Conservation (phyloP, 2,797 vertebrate species). For the Anableps anableps region DNA sequence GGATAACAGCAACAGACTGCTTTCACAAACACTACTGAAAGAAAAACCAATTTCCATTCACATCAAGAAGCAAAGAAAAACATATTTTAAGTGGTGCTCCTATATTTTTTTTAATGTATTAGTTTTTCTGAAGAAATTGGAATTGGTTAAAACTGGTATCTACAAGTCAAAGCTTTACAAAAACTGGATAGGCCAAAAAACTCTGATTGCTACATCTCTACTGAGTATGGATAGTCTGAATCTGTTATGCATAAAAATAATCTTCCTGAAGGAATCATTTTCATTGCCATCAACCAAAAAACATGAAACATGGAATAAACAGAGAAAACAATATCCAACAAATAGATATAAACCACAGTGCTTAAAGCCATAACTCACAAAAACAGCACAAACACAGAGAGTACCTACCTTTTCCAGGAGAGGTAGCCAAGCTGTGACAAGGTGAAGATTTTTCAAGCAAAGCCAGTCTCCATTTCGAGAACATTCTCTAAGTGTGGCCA, state of each 20-base stretch:
- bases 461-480: conserved; percentile 92
- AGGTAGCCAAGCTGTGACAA: conserved; percentile 94
- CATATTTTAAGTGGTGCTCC: too few relatives aligned
- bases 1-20: too few relatives aligned
- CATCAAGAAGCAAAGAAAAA: too few relatives aligned
- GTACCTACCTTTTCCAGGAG: conserved; percentile 91
- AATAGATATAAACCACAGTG: not conserved
- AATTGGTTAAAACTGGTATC: not conserved
- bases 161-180: not conserved
- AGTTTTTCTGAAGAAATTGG: too few relatives aligned
- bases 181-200: not conserved
- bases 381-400: conserved; percentile 8
- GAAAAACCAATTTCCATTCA: too few relatives aligned
- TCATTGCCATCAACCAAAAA: not conserved
- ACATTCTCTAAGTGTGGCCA: conserved; percentile 91
- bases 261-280: not conserved
- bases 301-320: not conserved
- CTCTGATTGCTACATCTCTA: not conserved
- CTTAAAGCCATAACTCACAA: conserved; percentile 2
- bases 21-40: too few relatives aligned
- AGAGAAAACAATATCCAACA: not conserved
- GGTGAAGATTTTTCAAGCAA: conserved; percentile 97
- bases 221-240: not conserved
- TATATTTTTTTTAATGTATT: too few relatives aligned
- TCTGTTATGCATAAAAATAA: not conserved